phyloP scores from a whole-genome alignment of 2,797 vertebrate species.

The Moxostoma hubbsi region DNA sequence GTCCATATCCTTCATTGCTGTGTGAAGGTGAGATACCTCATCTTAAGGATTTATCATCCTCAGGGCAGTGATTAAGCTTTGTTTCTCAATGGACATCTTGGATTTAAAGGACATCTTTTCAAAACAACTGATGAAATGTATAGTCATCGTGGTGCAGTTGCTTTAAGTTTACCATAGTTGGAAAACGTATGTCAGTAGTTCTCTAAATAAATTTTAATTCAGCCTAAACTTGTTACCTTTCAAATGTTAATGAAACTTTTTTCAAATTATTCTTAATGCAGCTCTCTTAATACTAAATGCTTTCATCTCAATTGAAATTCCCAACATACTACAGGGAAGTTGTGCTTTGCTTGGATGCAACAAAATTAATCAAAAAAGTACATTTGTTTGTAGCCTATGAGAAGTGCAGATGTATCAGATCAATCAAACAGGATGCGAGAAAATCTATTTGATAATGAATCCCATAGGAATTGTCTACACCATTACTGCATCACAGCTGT shows the following conservation, averaged over 20 bases:
- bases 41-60: slow-evolving; percentile 23
- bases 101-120: neutral
- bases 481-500: slow-evolving; percentile 33
- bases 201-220: slow-evolving; percentile 6
- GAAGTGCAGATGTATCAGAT: neutral
- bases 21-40: neutral
- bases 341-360: neutral
- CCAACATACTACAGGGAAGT: neutral
- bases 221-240: slow-evolving; percentile 35
- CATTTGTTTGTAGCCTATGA: neutral
- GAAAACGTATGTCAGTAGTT: slow-evolving; percentile 9
- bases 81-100: neutral
- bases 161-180: slow-evolving; percentile 8
- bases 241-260: slow-evolving; percentile 35
- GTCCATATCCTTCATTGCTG: slow-evolving; percentile 11
- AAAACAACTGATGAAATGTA: slow-evolving; percentile 28
- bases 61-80: neutral
- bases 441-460: slow-evolving; percentile 29
- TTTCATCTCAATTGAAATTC: slow-evolving; percentile 29
- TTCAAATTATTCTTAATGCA: neutral
- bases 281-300: neutral
- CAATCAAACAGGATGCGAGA: slow-evolving; percentile 14
- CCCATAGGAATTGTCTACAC: slow-evolving; percentile 33
- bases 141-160: neutral
- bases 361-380: slow-evolving; percentile 24